These are phyloP conservation scores for Caenorhabditis sp. DNA, from an alignment of 2,888 invertebrate species.

Conservation along the genomic window DNA sequence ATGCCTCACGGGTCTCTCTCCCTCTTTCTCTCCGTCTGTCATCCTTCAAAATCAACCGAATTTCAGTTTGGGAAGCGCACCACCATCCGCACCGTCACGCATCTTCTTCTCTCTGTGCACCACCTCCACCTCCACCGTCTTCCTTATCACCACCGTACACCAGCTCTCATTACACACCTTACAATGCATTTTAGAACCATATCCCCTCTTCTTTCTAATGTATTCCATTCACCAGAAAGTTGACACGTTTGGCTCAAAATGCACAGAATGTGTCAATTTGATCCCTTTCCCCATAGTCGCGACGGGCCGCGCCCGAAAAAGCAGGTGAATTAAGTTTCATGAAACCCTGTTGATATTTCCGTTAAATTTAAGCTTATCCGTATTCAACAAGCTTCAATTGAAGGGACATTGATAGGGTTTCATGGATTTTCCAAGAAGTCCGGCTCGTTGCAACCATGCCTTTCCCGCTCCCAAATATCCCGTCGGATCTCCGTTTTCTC, in stretches of 20 bases:
- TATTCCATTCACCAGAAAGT: background rate
- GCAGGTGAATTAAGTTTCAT: too few relatives aligned
- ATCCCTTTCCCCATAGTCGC: too few relatives aligned
- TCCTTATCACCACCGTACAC: conserved; percentile 42
- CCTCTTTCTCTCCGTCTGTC: too few relatives aligned
- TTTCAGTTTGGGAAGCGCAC: conserved; percentile 53
- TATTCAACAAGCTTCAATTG: too few relatives aligned
- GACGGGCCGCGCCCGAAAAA: too few relatives aligned
- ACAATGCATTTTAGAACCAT: conserved; percentile 15
- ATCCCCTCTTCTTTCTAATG: conserved; percentile 1
- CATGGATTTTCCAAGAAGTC: too few relatives aligned
- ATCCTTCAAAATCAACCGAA: background rate
- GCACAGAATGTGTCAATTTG: too few relatives aligned
- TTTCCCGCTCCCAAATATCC: conserved; percentile 13
- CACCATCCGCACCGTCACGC: conserved; percentile 15
- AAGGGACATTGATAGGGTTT: too few relatives aligned
- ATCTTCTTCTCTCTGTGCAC: conserved; percentile 31
- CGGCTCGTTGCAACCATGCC: too few relatives aligned
- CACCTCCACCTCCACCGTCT: conserved; percentile 26
- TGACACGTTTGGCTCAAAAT: too few relatives aligned
- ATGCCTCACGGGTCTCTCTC: background rate
- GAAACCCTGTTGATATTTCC: too few relatives aligned
- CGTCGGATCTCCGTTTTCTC: conserved; percentile 34
- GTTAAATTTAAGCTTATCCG: too few relatives aligned
- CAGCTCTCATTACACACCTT: conserved; percentile 28